phyloP scores from a whole-genome alignment of 2,797 vertebrate species.

The Mus caroli region DNA sequence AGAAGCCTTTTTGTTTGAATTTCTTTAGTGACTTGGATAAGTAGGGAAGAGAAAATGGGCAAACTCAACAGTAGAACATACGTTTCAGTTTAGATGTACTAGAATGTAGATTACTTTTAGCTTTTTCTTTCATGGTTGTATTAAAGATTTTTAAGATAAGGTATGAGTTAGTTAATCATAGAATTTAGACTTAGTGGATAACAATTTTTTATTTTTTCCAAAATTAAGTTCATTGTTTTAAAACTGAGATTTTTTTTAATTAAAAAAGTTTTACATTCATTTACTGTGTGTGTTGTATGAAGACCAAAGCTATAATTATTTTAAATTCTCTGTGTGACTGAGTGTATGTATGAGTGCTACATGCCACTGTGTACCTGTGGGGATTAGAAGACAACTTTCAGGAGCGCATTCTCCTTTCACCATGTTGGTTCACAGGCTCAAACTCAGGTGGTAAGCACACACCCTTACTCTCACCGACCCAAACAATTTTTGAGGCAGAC shows the following conservation, averaged over 20 bases:
- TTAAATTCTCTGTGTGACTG: neutral
- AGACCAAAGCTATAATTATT: neutral
- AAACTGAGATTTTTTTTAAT: neutral
- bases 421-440: neutral
- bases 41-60: slow-evolving; percentile 39
- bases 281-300: neutral
- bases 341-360: neutral
- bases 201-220: neutral
- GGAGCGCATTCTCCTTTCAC: neutral
- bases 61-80: neutral
- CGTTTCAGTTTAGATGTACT: slow-evolving; percentile 1
- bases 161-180: slow-evolving; percentile 54
- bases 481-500: slow-evolving; percentile 29
- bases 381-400: neutral
- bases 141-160: slow-evolving; percentile 46
- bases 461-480: neutral
- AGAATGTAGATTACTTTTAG: slow-evolving; percentile 43
- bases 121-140: slow-evolving; percentile 40
- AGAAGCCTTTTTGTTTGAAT: slow-evolving; percentile 28
- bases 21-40: slow-evolving; percentile 44
- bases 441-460: neutral
- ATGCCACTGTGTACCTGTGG: neutral
- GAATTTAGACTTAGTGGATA: slow-evolving; percentile 48
- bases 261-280: neutral
- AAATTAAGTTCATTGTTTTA: neutral